Evolutionary conservation across 37 sponge, comb jelly and placozoan genomes (phyloP).

Genomic region (Ianthella basta): DNA sequence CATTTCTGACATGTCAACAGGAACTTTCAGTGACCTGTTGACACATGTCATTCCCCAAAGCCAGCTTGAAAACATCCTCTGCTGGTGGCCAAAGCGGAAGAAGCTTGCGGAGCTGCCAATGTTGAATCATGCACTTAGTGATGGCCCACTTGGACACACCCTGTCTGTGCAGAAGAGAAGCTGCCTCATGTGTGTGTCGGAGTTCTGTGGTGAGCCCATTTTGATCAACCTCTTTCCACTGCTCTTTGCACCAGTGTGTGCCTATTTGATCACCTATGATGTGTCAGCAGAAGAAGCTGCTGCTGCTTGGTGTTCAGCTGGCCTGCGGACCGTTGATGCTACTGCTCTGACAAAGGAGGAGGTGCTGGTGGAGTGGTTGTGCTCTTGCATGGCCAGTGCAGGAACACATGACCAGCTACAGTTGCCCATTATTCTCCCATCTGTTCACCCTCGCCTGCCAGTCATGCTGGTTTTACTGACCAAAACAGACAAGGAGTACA

Average conservation of each 20-base stretch:
- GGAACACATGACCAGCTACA: not conserved
- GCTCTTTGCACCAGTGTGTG: not conserved
- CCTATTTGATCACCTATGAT: not conserved
- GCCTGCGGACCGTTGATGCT: not conserved
- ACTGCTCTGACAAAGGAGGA: not conserved
- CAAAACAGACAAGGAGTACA: not conserved
- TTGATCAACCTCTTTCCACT: constrained; percentile 10
- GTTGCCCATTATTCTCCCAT: not conserved
- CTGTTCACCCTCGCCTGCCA: constrained; percentile 9
- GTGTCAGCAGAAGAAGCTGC: not conserved
- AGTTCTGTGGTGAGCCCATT: constrained; percentile 21
- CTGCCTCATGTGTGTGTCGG: constrained; percentile 27
- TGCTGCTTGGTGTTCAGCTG: not conserved
- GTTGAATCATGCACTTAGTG: not conserved
- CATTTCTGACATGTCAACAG: not conserved
- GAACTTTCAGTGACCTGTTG: not conserved
- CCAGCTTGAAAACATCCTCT: constrained; percentile 11
- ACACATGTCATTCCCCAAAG: not conserved
- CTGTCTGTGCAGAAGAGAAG: not conserved
- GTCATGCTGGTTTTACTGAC: constrained; percentile 2
- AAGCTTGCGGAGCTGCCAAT: not conserved
- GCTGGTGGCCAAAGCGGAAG: constrained; percentile 16
- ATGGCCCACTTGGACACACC: not conserved
- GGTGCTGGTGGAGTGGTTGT: constrained; percentile 17
- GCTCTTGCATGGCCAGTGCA: not conserved